Evolutionary conservation across 2,888 invertebrate genomes (phyloP).

Genomic region (Eustalomyia histrio): DNA sequence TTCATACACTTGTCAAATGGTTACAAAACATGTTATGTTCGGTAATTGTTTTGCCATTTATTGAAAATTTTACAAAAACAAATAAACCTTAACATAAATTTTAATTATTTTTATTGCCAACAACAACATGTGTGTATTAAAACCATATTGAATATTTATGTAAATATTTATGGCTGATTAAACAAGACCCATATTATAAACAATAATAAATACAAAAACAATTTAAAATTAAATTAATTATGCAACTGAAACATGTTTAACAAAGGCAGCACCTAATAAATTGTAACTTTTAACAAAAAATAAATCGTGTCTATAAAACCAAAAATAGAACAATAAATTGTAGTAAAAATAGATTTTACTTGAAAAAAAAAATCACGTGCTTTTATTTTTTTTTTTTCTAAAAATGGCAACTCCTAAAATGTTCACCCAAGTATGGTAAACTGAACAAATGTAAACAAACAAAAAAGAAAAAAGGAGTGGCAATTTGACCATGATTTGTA

Average conservation of each 20-base stretch:
- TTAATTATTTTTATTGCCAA: slow-evolving; percentile 19
- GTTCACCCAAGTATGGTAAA: background rate
- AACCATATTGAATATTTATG: slow-evolving; percentile 21
- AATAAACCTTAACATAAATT: slow-evolving; percentile 40
- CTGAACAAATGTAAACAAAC: background rate
- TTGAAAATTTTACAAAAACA: background rate
- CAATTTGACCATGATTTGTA: slow-evolving; percentile 49
- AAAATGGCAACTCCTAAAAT: background rate
- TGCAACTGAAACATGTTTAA: background rate
- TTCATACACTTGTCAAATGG: background rate
- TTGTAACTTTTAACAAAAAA: background rate
- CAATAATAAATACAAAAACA: background rate
- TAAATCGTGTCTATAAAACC: background rate
- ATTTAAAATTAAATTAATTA: slow-evolving; percentile 4
- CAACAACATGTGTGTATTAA: background rate
- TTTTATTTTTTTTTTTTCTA: background rate
- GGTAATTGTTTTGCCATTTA: slow-evolving; percentile 5
- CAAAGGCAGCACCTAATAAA: slow-evolving; percentile 2
- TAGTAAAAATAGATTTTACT: background rate
- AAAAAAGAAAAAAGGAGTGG: slow-evolving; percentile 31
- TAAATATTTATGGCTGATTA: slow-evolving; percentile 47
- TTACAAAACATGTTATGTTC: background rate
- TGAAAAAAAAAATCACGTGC: background rate
- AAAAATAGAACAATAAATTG: slow-evolving; percentile 5
- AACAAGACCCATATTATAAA: slow-evolving; percentile 15